Percentiles rank a stretch among this genome's conserved stretches.
Evolutionary conservation across 1,140 invertebrate species (phyloP).

Genomic region (Aradophagus sp.): DNA sequence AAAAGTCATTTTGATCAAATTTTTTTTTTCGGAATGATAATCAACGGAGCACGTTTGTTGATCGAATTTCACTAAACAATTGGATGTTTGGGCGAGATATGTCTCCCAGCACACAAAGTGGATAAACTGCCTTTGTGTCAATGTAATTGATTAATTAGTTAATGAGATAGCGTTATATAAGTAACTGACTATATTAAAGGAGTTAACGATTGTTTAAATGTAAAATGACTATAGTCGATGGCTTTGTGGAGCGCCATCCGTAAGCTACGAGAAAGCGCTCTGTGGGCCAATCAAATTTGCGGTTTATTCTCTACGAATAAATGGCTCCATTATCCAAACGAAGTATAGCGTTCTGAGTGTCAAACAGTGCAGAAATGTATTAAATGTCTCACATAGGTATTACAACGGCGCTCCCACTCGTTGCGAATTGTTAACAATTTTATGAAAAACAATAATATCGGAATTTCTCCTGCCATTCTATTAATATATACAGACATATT

Average conservation of each 20-base stretch:
- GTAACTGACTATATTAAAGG: slow-evolving; percentile 24
- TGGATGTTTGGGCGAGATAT: no score
- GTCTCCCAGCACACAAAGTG: no score
- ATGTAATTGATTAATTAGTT: slow-evolving; percentile 27
- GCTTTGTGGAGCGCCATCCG: slow-evolving; percentile 39
- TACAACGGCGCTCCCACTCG: background rate
- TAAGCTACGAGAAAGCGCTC: slow-evolving; percentile 41
- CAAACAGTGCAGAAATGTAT: slow-evolving; percentile 34
- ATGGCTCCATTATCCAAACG: slow-evolving; percentile 47
- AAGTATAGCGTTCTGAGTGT: slow-evolving; percentile 38
- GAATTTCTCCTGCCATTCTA: no score
- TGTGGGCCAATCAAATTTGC: slow-evolving; percentile 55
- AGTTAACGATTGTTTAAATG: slow-evolving; percentile 51
- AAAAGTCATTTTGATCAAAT: no score
- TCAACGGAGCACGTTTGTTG: no score
- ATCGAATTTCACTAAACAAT: no score
- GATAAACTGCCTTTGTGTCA: background rate
- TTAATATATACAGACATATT: no score
- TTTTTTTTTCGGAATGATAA: no score
- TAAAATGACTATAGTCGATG: slow-evolving; percentile 47
- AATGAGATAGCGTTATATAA: slow-evolving; percentile 28
- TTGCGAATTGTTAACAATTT: slow-evolving; percentile 4
- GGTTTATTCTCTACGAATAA: slow-evolving; percentile 56
- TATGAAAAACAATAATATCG: background rate
- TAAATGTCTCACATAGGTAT: slow-evolving; percentile 37